Percentiles rank a stretch among this genome's conserved stretches.
Evolutionary conservation across 2,113 vertebrate species (phyloP).

Genomic region (Thamnophis sirtalis): DNA sequence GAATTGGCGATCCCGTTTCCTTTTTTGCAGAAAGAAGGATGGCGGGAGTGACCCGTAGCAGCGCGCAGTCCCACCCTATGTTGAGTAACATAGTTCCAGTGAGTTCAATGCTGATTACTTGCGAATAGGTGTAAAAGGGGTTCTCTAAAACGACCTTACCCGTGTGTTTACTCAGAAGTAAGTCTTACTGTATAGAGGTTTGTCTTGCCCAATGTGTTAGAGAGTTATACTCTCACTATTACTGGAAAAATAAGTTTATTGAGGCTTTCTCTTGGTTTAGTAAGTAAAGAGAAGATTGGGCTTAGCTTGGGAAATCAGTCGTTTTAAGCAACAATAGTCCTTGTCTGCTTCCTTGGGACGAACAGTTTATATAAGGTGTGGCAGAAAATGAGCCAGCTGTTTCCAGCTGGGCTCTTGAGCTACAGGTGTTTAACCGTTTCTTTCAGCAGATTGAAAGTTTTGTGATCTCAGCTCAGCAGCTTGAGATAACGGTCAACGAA

Average conservation of each 20-base stretch:
- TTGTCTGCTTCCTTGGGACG: no score
- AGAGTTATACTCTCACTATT: not conserved
- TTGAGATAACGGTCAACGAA: not conserved
- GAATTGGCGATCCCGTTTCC: not conserved
- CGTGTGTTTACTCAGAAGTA: not conserved
- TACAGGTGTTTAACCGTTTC: not conserved
- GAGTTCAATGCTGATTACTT: not conserved
- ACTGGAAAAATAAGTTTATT: not conserved
- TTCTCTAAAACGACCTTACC: not conserved
- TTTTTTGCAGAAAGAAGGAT: not conserved
- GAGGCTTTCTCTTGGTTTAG: not conserved
- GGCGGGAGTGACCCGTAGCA: no score
- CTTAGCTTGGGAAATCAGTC: not conserved
- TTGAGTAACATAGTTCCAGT: no score
- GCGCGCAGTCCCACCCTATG: not conserved
- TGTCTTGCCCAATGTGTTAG: not conserved
- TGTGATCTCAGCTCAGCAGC: not conserved
- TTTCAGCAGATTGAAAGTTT: not conserved
- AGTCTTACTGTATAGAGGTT: not conserved
- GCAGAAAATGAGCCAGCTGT: not conserved
- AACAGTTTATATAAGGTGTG: not conserved
- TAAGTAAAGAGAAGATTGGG: not conserved
- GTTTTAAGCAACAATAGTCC: not conserved
- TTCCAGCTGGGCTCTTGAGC: not conserved
- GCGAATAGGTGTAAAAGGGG: not conserved